Base-by-base conservation (phyloP, 2,113 vertebrate genomes). In the Neomonachus schauinslandi region DNA sequence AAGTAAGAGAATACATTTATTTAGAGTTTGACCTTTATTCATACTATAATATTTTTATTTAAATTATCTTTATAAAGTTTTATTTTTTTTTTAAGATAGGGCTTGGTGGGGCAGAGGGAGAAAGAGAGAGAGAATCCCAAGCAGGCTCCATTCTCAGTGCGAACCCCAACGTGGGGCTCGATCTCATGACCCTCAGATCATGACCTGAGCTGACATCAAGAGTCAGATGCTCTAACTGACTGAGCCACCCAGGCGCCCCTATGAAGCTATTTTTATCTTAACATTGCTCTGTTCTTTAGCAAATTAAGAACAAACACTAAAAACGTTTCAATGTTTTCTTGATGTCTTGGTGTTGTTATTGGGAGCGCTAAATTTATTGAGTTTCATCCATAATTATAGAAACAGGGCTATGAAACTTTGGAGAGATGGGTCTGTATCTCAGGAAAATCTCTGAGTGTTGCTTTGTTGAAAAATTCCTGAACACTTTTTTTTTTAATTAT, bases 11-110 rank as follows among this genome's bases (percentile, higher is more conserved):
- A 59, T 86, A 84, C 12, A 46, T 51, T 42, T 79, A 71, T 77
- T 89, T 72, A 86, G 13, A 51, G 3, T 79, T 81, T 94, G 36
- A 89, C 22, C 49, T 91, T 69, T 79, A 4, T 89, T 74, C 65
- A 13, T 49, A 31, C 14, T 69, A 0, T 51, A 33, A 22, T 84
- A 59, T 51, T 92, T 94, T 96, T 72, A 89, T 89, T 94, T 89
- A 76, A 89, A 95, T 95, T 85, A 61, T 26, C n/a, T 33, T 84
- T 74, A 39, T 79, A 76, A n/a, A 94, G 18, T 89, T 89, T 19
- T 69, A 0, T 65, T 65, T 65, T 33, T 33, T n/a, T 69, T 69
- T 69, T 36, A 36, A 69, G 67, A 69, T 33, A n/a, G 16, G 67
- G 67, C 1, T 69, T 7, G 8, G 67, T 11, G 8, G 16, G 18